Evolutionary conservation across 1,140 invertebrate species (phyloP).

Genomic region (Calephelis nemesis): DNA sequence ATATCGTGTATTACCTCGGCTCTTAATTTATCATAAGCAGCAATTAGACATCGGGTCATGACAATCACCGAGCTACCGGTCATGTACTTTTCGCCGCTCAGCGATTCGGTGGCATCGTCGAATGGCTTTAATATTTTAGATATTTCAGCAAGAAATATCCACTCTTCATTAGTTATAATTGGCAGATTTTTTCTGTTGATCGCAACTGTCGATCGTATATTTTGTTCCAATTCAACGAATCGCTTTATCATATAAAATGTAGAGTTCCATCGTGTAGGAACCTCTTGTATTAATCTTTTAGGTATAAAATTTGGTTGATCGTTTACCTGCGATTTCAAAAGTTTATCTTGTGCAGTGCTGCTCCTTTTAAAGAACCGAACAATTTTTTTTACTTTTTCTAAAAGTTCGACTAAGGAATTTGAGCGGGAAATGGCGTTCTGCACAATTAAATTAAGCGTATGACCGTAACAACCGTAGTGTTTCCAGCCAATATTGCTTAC

Average conservation of each 20-base stretch:
- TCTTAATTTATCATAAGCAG: conserved; percentile 9
- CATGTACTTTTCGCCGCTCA: conserved; percentile 47
- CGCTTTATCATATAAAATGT: conserved; percentile 28
- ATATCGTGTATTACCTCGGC: not conserved
- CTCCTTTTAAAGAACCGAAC: too few species aligned
- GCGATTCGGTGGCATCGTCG: conserved; percentile 33
- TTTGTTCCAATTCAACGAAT: conserved; percentile 29
- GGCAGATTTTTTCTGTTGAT: conserved; percentile 25
- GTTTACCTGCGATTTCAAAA: conserved; percentile 28
- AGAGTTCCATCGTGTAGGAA: conserved; percentile 35
- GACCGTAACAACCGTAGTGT: not conserved
- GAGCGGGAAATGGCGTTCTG: conserved; percentile 35
- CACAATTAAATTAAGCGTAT: conserved; percentile 35
- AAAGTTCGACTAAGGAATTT: conserved; percentile 42
- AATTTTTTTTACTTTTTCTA: conserved; percentile 27
- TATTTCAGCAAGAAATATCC: conserved; percentile 21
- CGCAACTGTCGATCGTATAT: conserved; percentile 33
- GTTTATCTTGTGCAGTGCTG: conserved; percentile 34
- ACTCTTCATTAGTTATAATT: conserved; percentile 37
- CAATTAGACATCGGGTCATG: conserved; percentile 29
- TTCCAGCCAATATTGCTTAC: too few species aligned
- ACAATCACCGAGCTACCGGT: conserved; percentile 34
- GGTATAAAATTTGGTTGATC: conserved; percentile 23
- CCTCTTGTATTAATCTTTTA: conserved; percentile 36
- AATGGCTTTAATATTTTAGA: conserved; percentile 41